phyloP scores from a whole-genome alignment of 2,797 vertebrate genomes.

The Fundulus diaphanus region DNA sequence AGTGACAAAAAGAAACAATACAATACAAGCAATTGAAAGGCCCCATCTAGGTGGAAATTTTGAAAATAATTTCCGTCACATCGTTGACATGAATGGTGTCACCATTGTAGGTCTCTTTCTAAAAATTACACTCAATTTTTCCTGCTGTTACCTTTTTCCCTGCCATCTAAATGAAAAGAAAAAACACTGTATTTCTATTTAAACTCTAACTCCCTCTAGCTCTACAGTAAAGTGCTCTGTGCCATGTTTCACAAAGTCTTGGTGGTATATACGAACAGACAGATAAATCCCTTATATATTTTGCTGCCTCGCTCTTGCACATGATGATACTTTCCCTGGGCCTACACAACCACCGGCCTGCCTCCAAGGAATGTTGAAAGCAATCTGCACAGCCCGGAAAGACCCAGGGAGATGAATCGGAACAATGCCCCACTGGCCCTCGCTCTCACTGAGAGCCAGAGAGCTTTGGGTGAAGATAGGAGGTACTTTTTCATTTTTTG shows the following conservation, averaged over 20 bases:
- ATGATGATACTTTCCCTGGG: constrained; percentile 36
- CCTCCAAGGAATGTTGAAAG: constrained; percentile 53
- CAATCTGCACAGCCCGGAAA: constrained; percentile 56
- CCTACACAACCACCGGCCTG: constrained; percentile 50
- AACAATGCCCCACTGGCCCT: constrained; percentile 58
- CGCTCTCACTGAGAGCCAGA: constrained; percentile 35
- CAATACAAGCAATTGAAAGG: constrained; percentile 24
- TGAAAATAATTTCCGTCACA: constrained; percentile 40
- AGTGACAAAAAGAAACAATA: constrained; percentile 50
- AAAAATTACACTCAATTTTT: constrained; percentile 28
- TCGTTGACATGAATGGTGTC: constrained; percentile 6
- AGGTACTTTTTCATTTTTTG: constrained; percentile 42
- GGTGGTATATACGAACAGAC: constrained; percentile 25
- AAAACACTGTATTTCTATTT: constrained; percentile 18
- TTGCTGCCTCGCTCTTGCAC: constrained; percentile 28
- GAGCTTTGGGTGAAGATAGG: constrained; percentile 37
- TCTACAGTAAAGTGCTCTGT: constrained; percentile 14
- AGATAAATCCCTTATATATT: constrained; percentile 35
- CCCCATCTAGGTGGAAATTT: constrained; percentile 5
- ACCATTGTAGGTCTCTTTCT: not conserved
- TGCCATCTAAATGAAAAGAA: constrained; percentile 25
- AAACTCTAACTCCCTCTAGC: not conserved
- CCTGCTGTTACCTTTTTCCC: constrained; percentile 11
- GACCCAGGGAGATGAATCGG: constrained; percentile 59
- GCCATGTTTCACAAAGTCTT: constrained; percentile 16